A percentile compares a stretch with the other conserved stretches of the same genome.
Conservation (phyloP, 2,888 invertebrate genomes). For the Arctia plantaginis region DNA sequence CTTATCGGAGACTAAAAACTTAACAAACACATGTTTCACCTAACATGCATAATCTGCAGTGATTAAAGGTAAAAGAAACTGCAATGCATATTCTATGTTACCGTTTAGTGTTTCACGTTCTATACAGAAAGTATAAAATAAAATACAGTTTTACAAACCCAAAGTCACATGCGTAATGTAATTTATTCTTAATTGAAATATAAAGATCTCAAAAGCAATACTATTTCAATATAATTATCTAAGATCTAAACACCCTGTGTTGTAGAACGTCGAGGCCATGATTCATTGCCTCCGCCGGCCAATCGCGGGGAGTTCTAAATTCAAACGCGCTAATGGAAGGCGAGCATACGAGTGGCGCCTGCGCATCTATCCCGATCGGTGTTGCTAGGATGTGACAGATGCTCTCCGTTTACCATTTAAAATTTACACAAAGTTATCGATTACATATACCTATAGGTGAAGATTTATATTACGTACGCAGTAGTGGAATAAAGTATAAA, state of each 20-base stretch:
- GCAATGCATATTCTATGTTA: no score
- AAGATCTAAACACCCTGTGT: slow-evolving; percentile 44
- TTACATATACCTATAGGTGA: background rate
- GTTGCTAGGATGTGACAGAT: slow-evolving; percentile 58
- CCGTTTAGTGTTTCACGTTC: no score
- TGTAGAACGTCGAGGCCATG: slow-evolving; percentile 70
- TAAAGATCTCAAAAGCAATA: background rate
- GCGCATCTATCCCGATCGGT: slow-evolving; percentile 66
- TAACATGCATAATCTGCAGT: no score
- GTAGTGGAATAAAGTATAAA: background rate
- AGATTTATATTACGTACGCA: background rate
- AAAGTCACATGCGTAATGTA: background rate
- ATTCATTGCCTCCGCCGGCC: slow-evolving; percentile 71
- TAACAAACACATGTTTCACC: no score
- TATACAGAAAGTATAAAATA: no score
- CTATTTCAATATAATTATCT: slow-evolving; percentile 19
- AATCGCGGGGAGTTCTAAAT: slow-evolving; percentile 79
- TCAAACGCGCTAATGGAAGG: slow-evolving; percentile 83
- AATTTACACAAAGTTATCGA: background rate
- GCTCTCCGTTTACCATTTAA: slow-evolving; percentile 19
- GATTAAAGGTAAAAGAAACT: no score
- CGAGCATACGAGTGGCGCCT: slow-evolving; percentile 74
- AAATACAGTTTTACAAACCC: background rate
- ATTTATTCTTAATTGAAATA: background rate
- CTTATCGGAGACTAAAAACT: no score